Evolutionary conservation across 2,888 invertebrate genomes (phyloP).

Genomic region (Cosmopolites sordidus): DNA sequence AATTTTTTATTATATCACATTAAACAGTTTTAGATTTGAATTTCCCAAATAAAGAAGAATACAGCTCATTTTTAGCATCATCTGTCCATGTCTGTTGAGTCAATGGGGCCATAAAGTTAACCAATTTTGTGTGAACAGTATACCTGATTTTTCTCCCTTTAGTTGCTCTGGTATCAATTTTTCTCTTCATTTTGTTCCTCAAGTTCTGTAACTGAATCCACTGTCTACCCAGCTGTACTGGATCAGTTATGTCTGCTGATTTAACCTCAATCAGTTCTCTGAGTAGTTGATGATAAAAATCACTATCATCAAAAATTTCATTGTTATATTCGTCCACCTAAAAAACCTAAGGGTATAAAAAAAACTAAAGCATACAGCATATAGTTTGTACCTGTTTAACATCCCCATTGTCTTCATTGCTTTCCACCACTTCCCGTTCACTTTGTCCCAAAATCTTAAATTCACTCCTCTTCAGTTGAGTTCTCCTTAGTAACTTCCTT

Average conservation of each 20-base stretch:
- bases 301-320: conserved; percentile 94
- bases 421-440: conserved; percentile 38
- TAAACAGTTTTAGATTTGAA: conserved; percentile 29
- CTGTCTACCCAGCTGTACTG: conserved; percentile 80
- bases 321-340: conserved; percentile 58
- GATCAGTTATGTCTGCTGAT: conserved; percentile 76
- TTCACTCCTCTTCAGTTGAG: conserved; percentile 73
- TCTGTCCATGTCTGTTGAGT: conserved; percentile 64
- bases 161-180: conserved; percentile 88
- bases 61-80: conserved; percentile 75
- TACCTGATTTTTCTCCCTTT: conserved; percentile 90
- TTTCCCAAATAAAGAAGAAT: conserved; percentile 75
- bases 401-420: conserved; percentile 28
- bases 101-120: conserved; percentile 86
- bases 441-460: conserved; percentile 64
- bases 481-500: conserved; percentile 69
- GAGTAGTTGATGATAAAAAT: conserved; percentile 92
- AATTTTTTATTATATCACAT: background rate
- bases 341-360: background rate
- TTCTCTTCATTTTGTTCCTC: conserved; percentile 86
- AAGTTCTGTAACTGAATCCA: conserved; percentile 90
- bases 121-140: conserved; percentile 76
- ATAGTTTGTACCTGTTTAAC: conserved; percentile 11
- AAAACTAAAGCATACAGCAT: background rate
- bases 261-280: conserved; percentile 90